Evolutionary conservation across 2,888 invertebrate species (phyloP), one percentile per base, ranked within the genome.

Genomic region (Zaprionus obscuricornis): DNA sequence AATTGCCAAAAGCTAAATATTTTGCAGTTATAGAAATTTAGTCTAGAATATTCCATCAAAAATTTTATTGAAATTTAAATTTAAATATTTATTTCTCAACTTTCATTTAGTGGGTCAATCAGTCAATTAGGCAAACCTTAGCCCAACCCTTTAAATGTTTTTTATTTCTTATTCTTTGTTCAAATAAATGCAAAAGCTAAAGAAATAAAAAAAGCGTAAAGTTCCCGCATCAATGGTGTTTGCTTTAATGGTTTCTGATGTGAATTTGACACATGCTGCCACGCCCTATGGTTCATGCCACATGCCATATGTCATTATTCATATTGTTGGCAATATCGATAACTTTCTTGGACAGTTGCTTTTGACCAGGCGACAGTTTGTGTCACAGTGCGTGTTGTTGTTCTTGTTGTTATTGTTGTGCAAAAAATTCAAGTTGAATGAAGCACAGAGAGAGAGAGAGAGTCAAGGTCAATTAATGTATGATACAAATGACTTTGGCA

Each of bases 231-330:
- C 14, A 11, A 11, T 31, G n/a, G 11, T 31, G 13, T 31, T 29
- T 42, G 51, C 24, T 62, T 62, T 37, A 55, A 50, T 51, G 50
- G 47, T 10, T 39, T 33, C 29, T 45, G 57, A 62, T 63, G 55
- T 43, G 62, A 62, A 76, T 69, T 72, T 81, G 78, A 73, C 82
- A 74, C 55, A 43, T 40, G n/a, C n/a, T n/a, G 73, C 46, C 79
- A 82, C 82, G 79, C 82, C 82, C 74, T 70, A 52, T n/a, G n/a
- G n/a, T n/a, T n/a, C n/a, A n/a, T n/a, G n/a, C n/a, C n/a, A n/a
- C n/a, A n/a, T n/a, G n/a, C n/a, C n/a, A n/a, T 50, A 27, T 82
- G 81, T 81, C 81, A 78, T 72, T 82, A 72, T 66, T 78, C 74
- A 76, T n/a, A n/a, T 78, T 74, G 65, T 76, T 37, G 29, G 34